Evolutionary conservation across 2,113 vertebrate species (phyloP), one percentile per base, ranked within the genome.

Genomic region (Fregetta grallaria): DNA sequence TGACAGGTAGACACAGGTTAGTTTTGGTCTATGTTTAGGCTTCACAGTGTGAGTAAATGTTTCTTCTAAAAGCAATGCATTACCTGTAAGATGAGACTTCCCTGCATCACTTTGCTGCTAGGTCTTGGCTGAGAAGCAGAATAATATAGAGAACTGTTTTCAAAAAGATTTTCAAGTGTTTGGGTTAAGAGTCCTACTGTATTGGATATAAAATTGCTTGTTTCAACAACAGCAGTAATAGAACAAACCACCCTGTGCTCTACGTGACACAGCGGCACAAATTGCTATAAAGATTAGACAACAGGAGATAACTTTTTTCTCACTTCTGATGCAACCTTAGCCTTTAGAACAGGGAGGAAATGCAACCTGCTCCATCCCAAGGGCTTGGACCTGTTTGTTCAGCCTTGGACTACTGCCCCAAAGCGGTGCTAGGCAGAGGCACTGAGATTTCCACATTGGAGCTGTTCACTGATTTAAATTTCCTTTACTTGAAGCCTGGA

Each of bases 111-210:
- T 94, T 92, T 36, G 66, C 80, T 95, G 66, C 62, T 62, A 53
- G 73, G 61, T 81, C 86, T 94, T 80, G 84, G 77, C 78, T 74
- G 87, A 75, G 67, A 90, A 94, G 75, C 87, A 53, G 78, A 94
- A 67, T 85, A 73, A 71, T 42, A 40, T 2, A 68, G 59, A 87
- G 70, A 95, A 96, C 91, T 92, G 92, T 92, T 95, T 96, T 95
- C 55, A 66, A 74, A 95, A 95, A 71, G 53, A 32, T 86, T 96
- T 92, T 91, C 81, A 86, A 92, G 94, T 95, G 92, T 95, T 94
- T 94, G 75, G 83, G 89, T 96, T 94, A 84, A 95, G 89, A 92
- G 86, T 86, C 84, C 67, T 94, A 7, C 62, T 90, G 38, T 49
- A 89, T 16, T 85, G 89, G 83, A 58, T 91, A 89, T 62, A 70